These are phyloP conservation scores for Patiria miniata DNA, from an alignment of 35 echinoderm and acorn worm species.

Conservation along the genomic window DNA sequence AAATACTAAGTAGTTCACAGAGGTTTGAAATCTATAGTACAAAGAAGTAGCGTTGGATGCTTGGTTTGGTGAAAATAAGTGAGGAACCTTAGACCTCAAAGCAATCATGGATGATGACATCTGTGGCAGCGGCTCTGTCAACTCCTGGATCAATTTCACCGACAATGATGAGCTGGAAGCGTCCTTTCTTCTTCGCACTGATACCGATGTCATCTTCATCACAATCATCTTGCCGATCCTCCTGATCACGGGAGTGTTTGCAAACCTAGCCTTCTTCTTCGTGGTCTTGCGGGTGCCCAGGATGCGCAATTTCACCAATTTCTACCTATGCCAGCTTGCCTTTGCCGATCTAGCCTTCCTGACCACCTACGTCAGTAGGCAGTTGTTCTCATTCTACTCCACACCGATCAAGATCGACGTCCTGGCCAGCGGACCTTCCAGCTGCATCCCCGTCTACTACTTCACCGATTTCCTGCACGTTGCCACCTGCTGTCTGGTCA, in stretches of 20 bases:
- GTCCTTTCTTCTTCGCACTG: background rate
- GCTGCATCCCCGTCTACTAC: background rate
- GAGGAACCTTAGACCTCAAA: too few species aligned
- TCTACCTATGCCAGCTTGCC: background rate
- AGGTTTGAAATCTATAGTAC: too few species aligned
- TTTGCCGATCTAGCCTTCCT: background rate
- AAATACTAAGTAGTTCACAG: too few species aligned
- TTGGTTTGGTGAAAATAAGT: too few species aligned
- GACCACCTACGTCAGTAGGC: background rate
- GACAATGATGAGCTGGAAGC: too few species aligned
- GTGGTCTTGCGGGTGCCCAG: background rate
- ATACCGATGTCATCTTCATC: background rate
- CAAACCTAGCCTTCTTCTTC: slow-evolving; percentile 3
- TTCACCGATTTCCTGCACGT: background rate
- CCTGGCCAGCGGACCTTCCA: background rate
- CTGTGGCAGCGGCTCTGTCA: too few species aligned
- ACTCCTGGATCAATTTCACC: too few species aligned
- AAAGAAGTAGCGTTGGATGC: too few species aligned
- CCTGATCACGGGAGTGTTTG: background rate
- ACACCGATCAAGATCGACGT: background rate
- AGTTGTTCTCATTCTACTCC: background rate
- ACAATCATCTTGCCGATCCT: background rate
- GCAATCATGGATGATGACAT: too few species aligned
- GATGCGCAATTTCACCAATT: background rate
- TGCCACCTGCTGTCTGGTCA: background rate